Base-by-base conservation (phyloP, 2,113 vertebrate species). In the Cyanoderma ruficeps region DNA sequence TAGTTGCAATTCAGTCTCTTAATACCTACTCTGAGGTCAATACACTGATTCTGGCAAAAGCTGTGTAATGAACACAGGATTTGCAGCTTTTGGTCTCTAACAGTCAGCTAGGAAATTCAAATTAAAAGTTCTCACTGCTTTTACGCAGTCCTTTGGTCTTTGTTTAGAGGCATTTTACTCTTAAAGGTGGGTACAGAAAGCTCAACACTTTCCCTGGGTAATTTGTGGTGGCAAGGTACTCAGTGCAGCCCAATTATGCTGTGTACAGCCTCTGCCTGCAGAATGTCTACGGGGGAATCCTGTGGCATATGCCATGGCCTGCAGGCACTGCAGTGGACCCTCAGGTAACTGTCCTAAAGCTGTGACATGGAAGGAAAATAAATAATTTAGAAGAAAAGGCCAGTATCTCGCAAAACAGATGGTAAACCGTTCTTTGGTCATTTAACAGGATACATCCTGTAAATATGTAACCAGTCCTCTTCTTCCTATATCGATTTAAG, bases 401-500 rank as follows among this genome's bases (percentile, higher is more conserved):
- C 71, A 63, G 9, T 55, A 91, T 86, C 90, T 87, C 94, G 71
- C 21, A 80, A 88, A 95, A 87, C 82, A 96, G 21, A 63, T 96
- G 91, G 67, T 21, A 86, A 93, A 61, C 22, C 9, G 5, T 77
- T 90, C 39, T 80, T 84, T 72, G 67, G 50, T 83, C 3, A 0
- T 69, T 91, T 80, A 61, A 69, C 85, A 90, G 94, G 90, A 94
- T 93, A 88, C 67, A 92, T 33, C 20, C 41, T 46, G 55, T 88
- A 92, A 93, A 70, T 92, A 76, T 18, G 27, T 65, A 93, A 70
- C 37, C 12, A 76, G 49, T 77, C 25, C 8, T 90, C 49, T 55
- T 83, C 89, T 91, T 93, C 79, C 67, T 65, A 37, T 65, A n/a
- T 69, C 63, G 68, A 92, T 92, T 83, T 88, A 90, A 83, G 85